A percentile compares a stretch with the other conserved stretches of the same genome.
Evolutionary conservation across 2,797 vertebrate species (phyloP).

Genomic region (Crotalus adamanteus): DNA sequence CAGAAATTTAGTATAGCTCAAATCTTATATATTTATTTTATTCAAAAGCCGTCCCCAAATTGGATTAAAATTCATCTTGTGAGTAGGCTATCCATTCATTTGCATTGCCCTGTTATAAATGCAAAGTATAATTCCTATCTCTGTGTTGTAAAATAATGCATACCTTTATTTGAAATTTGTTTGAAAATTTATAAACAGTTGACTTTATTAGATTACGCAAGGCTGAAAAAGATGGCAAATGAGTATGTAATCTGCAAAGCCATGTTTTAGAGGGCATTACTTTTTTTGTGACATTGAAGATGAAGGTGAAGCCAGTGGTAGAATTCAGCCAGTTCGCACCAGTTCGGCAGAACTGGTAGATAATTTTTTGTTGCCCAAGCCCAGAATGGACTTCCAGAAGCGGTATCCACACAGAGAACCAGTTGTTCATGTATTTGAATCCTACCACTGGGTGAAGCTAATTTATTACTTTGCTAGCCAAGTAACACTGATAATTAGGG

Average conservation of each 20-base stretch:
- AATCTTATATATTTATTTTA: not conserved
- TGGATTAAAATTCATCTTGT: not conserved
- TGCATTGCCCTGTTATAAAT: not conserved
- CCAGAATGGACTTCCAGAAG: too few relatives aligned
- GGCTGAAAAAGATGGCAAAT: not conserved
- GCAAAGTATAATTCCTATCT: not conserved
- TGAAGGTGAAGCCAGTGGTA: not conserved
- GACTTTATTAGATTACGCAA: not conserved
- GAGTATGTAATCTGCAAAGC: not conserved
- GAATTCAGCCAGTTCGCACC: too few relatives aligned
- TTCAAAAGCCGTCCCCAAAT: not conserved
- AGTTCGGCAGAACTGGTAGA: too few relatives aligned
- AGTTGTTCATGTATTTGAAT: too few relatives aligned
- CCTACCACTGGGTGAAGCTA: not conserved
- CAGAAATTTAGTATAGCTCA: not conserved
- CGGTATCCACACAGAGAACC: too few relatives aligned
- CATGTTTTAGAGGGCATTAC: not conserved
- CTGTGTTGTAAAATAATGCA: not conserved
- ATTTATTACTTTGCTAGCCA: not conserved
- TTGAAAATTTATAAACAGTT: not conserved
- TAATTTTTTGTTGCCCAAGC: too few relatives aligned
- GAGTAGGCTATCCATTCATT: not conserved
- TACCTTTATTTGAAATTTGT: not conserved
- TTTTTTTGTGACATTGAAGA: not conserved
- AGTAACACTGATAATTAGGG: not conserved